A percentile compares a stretch with the other conserved stretches of the same genome.
phyloP scores from a whole-genome alignment of 2,888 invertebrate genomes.

The Microctonus brassicae region DNA sequence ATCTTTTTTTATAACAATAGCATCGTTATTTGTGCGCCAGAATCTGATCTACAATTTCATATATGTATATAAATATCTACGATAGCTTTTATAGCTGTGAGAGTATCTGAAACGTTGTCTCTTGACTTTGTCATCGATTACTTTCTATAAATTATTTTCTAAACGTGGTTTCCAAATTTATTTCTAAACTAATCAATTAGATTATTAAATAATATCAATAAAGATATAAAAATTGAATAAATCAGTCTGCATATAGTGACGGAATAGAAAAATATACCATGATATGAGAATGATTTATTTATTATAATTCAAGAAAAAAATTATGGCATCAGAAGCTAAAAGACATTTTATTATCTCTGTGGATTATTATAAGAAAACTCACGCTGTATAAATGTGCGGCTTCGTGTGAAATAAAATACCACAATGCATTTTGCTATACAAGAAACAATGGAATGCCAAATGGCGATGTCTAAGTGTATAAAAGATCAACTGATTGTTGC shows the following conservation, averaged over 20 bases:
- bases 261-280: no score
- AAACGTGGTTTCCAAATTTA: no score
- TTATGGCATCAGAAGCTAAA: slow-evolving; percentile 41
- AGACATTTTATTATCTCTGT: slow-evolving; percentile 57
- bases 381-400: neutral
- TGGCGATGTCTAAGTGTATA: neutral
- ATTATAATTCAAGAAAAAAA: no score
- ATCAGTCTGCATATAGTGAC: no score
- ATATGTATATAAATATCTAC: neutral
- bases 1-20: no score
- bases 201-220: no score
- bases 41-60: neutral
- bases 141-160: no score
- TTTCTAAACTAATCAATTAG: no score
- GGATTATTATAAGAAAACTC: neutral
- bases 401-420: slow-evolving; percentile 58
- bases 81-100: neutral
- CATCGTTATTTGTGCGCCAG: neutral
- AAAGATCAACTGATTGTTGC: neutral
- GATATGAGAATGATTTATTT: no score
- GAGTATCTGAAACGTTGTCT: neutral
- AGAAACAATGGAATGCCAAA: slow-evolving; percentile 56
- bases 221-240: no score
- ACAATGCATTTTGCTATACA: slow-evolving; percentile 47
- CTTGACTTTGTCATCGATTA: no score